Base-by-base conservation (phyloP, 23 tunicate genomes). In the Phallusia fumigata region DNA sequence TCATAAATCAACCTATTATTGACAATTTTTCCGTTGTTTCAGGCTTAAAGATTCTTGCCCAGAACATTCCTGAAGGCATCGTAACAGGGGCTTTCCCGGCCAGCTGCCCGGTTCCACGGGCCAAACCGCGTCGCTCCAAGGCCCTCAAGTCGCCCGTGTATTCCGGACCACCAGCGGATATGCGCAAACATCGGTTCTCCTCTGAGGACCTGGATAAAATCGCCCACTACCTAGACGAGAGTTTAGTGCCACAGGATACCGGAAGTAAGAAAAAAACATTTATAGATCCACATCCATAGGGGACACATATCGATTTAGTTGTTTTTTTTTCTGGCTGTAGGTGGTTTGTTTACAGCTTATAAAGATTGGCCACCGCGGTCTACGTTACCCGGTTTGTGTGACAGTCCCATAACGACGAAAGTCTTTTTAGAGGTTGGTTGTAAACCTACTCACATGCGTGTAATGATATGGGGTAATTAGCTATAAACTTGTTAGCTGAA, bases 11-110 rank as follows among this genome's bases (percentile, higher is more conserved):
- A 5, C 10, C 36, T 6, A 26, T 15, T 80, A 5, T 22, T 40
- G 13, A 58, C 28, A 21, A 21, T 21, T 24, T 8, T 58, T 58
- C 13, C 13, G n/a, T 13, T 74, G 16, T 82, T 53, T 24, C 82
- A 90, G 99, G 99, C 19, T 58, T 96, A 3, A 91, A 91, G 84
- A 93, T 96, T 28, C 64, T 96, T 53, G 90, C 80, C 22, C 91
- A 85, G 74, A 96, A 96, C 69, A 84, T 96, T 30, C 99, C 99
- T 18, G 96, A 91, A 32, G 99, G 99, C 18, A 81, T 96, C 75
- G 88, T 91, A 36, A 96, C 85, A 40, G 99, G 99, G 31, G 40
- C 85, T 74, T 82, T 65, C 77, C 99, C 99, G 30, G 26, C 80
- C 15, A 76, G 80, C 44, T 88, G 93, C 72, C 77, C 82, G 50